A percentile compares a stretch with the other conserved stretches of the same genome.
phyloP scores from a whole-genome alignment of 2,888 invertebrate genomes.

The Taenaris catops region DNA sequence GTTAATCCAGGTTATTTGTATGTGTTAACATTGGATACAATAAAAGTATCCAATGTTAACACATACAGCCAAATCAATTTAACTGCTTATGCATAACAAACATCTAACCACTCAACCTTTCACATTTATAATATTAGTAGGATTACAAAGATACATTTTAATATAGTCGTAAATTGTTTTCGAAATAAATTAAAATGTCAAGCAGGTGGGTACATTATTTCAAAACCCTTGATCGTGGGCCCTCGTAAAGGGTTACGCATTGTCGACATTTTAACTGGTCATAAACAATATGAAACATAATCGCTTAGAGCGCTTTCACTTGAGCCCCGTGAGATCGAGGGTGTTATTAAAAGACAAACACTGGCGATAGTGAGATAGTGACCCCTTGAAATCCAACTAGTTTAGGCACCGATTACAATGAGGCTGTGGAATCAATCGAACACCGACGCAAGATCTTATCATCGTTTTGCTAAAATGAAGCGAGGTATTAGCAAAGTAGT shows the following conservation, averaged over 20 bases:
- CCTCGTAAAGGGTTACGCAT: slow-evolving; percentile 21
- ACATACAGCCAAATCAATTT: too few relatives aligned
- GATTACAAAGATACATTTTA: too few relatives aligned
- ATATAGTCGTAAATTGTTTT: too few relatives aligned
- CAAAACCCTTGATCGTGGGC: slow-evolving; percentile 11
- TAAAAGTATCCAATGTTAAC: too few relatives aligned
- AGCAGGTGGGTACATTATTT: slow-evolving; percentile 9
- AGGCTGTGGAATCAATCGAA: slow-evolving; percentile 1
- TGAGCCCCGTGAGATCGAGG: slow-evolving; percentile 31
- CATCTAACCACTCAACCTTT: too few relatives aligned
- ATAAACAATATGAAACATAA: slow-evolving; percentile 20
- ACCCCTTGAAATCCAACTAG: slow-evolving; percentile 32
- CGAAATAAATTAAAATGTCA: slow-evolving; percentile 10
- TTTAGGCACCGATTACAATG: slow-evolving; percentile 41
- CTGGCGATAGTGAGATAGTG: slow-evolving; percentile 55
- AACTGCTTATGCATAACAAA: too few relatives aligned
- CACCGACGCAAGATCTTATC: background rate
- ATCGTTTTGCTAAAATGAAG: too few relatives aligned
- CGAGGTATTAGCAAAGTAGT: too few relatives aligned
- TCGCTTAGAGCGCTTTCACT: slow-evolving; percentile 24
- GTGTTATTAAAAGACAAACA: slow-evolving; percentile 64
- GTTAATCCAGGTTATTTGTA: too few relatives aligned
- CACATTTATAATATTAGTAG: too few relatives aligned
- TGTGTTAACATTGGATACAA: too few relatives aligned
- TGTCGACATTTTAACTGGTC: slow-evolving; percentile 24